phyloP scores from a whole-genome alignment of 2,888 invertebrate species.

The Smittia sp. region DNA sequence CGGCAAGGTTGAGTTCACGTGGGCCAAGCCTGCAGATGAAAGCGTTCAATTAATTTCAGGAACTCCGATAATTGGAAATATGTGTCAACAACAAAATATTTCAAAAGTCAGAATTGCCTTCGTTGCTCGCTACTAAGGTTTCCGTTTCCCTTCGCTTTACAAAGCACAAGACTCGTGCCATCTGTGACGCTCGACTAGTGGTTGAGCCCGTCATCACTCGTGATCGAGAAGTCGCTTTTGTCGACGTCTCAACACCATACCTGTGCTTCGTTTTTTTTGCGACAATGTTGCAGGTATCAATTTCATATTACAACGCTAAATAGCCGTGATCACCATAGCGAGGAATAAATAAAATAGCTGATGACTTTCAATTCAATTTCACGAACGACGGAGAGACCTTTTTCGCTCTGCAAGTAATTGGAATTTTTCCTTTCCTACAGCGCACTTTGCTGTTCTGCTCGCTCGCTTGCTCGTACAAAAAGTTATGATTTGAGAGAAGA shows the following conservation, averaged over 20 bases:
- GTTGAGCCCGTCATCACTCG: too few species aligned
- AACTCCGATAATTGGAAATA: too few species aligned
- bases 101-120: too few species aligned
- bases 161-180: too few species aligned
- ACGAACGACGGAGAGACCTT: not conserved
- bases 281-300: not conserved
- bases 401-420: not conserved
- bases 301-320: not conserved
- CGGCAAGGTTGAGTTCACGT: conserved; percentile 72
- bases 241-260: not conserved
- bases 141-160: too few species aligned
- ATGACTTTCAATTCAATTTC: conserved; percentile 9
- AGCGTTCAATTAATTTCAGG: too few species aligned
- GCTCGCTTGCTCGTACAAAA: not conserved
- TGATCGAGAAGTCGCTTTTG: not conserved
- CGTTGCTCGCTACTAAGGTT: too few species aligned
- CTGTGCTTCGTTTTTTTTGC: not conserved
- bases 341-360: conserved; percentile 4
- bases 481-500: not conserved
- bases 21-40: conserved; percentile 74
- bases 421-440: not conserved
- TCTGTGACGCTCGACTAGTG: too few species aligned
- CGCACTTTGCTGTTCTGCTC: not conserved
- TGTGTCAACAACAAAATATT: too few species aligned
- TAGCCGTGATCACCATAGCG: not conserved